phyloP scores from a whole-genome alignment of 2,888 invertebrate species.

The Mythimna impura region DNA sequence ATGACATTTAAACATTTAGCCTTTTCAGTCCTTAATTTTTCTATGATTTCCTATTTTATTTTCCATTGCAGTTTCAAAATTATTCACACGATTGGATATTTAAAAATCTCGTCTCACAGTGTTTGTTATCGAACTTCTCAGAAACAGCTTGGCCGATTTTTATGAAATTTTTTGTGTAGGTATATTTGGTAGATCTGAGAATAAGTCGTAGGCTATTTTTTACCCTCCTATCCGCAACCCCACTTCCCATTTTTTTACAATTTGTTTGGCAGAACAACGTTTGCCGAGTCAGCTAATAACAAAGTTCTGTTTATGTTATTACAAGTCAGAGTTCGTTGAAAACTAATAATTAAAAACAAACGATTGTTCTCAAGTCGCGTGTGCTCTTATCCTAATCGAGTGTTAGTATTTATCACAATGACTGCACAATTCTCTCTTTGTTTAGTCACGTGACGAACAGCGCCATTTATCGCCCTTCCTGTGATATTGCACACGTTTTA shows the following conservation, averaged over 20 bases:
- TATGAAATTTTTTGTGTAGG: too few species aligned
- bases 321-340: conserved; percentile 4
- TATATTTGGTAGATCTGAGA: too few species aligned
- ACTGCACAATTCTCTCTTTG: conserved; percentile 43
- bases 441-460: conserved; percentile 38
- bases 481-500: conserved; percentile 36
- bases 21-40: neutral
- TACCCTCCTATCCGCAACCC: too few species aligned
- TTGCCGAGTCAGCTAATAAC: neutral
- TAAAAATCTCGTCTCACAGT: too few species aligned
- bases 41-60: neutral
- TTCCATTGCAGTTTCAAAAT: neutral
- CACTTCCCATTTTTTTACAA: too few species aligned
- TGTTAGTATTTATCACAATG: conserved; percentile 33
- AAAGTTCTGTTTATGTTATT: neutral
- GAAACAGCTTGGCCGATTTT: too few species aligned
- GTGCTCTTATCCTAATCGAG: conserved; percentile 36
- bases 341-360: conserved; percentile 18
- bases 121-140: too few species aligned
- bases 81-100: neutral
- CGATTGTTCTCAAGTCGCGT: conserved; percentile 30
- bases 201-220: too few species aligned
- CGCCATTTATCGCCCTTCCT: conserved; percentile 46
- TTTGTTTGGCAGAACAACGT: too few species aligned
- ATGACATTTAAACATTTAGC: neutral